These are phyloP conservation scores for Ornithoptera alexandrae DNA, from an alignment of 2,888 invertebrate species.

Conservation along the genomic window DNA sequence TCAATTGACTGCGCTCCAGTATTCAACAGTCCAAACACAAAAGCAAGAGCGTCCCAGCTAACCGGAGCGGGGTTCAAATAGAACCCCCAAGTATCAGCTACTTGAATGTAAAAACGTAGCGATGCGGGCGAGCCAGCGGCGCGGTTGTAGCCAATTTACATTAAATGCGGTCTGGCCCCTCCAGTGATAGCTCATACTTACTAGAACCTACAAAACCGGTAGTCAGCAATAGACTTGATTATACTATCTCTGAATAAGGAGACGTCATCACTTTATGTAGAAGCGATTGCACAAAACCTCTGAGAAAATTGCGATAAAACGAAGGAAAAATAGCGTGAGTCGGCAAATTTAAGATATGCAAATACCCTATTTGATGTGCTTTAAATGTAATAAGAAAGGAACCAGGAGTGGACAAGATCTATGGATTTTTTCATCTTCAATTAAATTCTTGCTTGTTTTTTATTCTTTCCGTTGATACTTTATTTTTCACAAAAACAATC, in stretches of 20 bases:
- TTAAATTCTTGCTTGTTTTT: not conserved
- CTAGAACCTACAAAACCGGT: slow-evolving; percentile 42
- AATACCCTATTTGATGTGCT: slow-evolving; percentile 26
- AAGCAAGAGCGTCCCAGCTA: slow-evolving; percentile 62
- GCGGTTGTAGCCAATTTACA: slow-evolving; percentile 70
- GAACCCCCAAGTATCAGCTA: slow-evolving; percentile 68
- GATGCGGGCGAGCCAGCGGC: slow-evolving; percentile 52
- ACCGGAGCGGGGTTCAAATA: slow-evolving; percentile 59
- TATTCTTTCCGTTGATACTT: no score
- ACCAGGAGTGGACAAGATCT: slow-evolving; percentile 9
- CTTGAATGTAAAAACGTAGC: slow-evolving; percentile 73
- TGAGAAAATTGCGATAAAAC: slow-evolving; percentile 31
- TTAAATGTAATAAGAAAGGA: slow-evolving; percentile 23
- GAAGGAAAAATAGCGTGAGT: slow-evolving; percentile 29
- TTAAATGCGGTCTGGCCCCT: slow-evolving; percentile 71
- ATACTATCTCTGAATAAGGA: slow-evolving; percentile 42
- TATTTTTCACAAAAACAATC: no score
- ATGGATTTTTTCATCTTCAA: not conserved
- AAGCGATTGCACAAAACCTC: slow-evolving; percentile 25
- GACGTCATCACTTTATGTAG: slow-evolving; percentile 31
- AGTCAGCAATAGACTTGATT: slow-evolving; percentile 35
- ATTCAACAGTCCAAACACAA: slow-evolving; percentile 64
- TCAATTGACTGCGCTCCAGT: slow-evolving; percentile 61
- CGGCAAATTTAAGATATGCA: slow-evolving; percentile 29
- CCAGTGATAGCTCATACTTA: slow-evolving; percentile 68